Base-by-base conservation (phyloP, 2,113 vertebrate species). In the Alethe castanea region DNA sequence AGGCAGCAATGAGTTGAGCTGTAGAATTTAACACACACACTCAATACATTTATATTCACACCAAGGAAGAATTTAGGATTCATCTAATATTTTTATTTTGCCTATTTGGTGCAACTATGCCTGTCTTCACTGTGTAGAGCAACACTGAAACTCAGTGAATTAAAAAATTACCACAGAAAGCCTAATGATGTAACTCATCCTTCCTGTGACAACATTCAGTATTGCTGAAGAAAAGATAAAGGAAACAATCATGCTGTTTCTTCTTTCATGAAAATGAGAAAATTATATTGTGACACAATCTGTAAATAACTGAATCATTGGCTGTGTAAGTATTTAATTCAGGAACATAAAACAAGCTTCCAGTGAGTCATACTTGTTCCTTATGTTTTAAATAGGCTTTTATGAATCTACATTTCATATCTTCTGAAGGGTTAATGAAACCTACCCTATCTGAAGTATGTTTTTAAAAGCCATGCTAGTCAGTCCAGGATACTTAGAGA, bases 181-280 rank as follows among this genome's bases (percentile, higher is more conserved):
- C 22, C 54, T 80, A 89, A 92, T 83, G 76, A 95, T 86, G 78
- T 45, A 94, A 96, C 69, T 70, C 36, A 93, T 72, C 80, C 77
- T 88, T 86, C 74, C 77, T 88, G 35, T 71, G 86, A 48, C 86
- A 95, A 88, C 74, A 87, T 71, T 17, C 76, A 95, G 22, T 52
- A 64, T 18, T 90, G 19, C 72, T 89, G 59, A 89, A 94, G 92
- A 81, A 81, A 84, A 95, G 74, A 88, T 36, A 92, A 95, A 91
- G 36, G 72, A 95, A 96, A 87, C 15, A 94, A 93, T 91, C 44
- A 53, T 31, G 26, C 47, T 88, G 87, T 42, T 96, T 93, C 84
- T 87, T 86, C 73, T 17, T 78, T 56, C 47, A 61, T 76, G 84
- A 92, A 93, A 93, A 85, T 31, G 56, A 94, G 40, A 92, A 93